These are phyloP conservation scores for Glossophaga mutica DNA, from an alignment of 2,797 vertebrate species.

Conservation along the genomic window DNA sequence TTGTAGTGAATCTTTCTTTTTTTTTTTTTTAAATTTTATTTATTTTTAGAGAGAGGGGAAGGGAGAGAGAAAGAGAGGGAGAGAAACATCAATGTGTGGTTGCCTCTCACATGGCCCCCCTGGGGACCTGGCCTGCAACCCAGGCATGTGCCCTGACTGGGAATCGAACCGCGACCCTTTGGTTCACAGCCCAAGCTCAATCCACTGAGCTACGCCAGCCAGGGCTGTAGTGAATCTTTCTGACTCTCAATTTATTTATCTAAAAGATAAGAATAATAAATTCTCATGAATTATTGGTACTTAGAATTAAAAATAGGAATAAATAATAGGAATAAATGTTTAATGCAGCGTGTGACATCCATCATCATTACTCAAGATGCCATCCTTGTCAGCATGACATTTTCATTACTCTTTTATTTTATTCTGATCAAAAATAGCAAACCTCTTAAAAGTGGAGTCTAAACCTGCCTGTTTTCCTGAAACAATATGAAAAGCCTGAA, in stretches of 20 bases:
- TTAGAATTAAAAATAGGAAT: not conserved
- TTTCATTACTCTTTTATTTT: not conserved
- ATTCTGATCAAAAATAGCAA: not conserved
- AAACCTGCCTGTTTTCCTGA: not conserved
- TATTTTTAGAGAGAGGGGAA: too few relatives aligned
- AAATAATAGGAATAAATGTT: not conserved
- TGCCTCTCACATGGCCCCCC: too few relatives aligned
- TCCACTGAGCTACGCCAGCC: too few relatives aligned
- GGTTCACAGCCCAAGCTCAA: too few relatives aligned
- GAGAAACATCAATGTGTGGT: too few relatives aligned
- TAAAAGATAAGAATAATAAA: not conserved
- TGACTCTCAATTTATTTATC: not conserved
- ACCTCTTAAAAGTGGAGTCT: not conserved
- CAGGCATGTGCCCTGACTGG: too few relatives aligned
- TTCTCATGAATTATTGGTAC: not conserved
- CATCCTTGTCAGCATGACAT: not conserved
- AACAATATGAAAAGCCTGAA: not conserved
- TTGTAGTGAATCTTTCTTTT: not conserved
- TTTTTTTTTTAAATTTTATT: too few relatives aligned
- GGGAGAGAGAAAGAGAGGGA: too few relatives aligned
- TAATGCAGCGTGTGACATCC: not conserved
- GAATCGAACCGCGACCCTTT: too few relatives aligned
- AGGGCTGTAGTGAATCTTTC: not conserved
- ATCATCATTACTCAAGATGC: not conserved
- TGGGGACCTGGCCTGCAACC: too few relatives aligned